These are phyloP conservation scores for Lacerta viridis DNA, from an alignment of 2,797 vertebrate genomes.

Conservation along the genomic window DNA sequence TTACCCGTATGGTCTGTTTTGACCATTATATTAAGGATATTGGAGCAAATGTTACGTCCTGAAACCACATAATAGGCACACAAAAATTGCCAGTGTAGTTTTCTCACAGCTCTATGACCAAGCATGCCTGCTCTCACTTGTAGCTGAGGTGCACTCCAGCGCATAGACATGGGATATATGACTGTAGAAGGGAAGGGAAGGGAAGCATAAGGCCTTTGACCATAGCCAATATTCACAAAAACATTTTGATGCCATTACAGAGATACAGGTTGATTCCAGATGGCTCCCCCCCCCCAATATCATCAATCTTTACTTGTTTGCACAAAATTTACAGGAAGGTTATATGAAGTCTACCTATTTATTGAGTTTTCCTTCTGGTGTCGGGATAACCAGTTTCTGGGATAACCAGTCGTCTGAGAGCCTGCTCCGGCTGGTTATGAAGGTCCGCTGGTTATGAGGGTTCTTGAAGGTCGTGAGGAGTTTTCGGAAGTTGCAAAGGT, in stretches of 20 bases:
- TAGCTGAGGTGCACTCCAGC: background rate
- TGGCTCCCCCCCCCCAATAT: no score
- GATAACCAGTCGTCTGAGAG: no score
- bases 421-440: no score
- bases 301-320: no score
- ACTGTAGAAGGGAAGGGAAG: background rate
- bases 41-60: no score
- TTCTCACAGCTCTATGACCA: background rate
- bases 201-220: background rate
- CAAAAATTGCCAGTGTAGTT: background rate
- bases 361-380: no score
- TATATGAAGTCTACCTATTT: no score
- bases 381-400: no score
- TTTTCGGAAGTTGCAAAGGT: no score
- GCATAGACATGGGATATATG: background rate
- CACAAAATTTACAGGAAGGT: no score
- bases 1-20: background rate
- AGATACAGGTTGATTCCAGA: background rate
- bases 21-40: background rate
- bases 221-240: background rate
- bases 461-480: no score
- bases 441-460: no score
- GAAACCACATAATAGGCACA: background rate
- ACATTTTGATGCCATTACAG: background rate
- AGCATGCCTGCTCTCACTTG: background rate